These are phyloP conservation scores for Pseudomyrmex cubaensis DNA, from an alignment of 1,140 invertebrate species.

Conservation along the genomic window DNA sequence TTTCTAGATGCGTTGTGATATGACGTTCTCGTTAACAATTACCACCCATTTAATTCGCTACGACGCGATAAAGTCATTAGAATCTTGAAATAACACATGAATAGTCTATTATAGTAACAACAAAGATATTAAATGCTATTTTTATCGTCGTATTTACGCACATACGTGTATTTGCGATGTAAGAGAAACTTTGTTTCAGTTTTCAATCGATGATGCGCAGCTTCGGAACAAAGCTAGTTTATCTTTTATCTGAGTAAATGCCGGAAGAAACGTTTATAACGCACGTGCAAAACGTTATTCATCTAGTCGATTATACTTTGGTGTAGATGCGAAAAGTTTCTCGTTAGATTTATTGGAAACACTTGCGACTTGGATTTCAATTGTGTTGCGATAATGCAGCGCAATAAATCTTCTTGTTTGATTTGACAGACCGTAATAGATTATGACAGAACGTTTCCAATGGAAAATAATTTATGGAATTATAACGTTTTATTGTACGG, in stretches of 20 bases:
- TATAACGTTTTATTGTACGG: background rate
- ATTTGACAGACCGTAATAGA: conserved; percentile 8
- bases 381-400: conserved; percentile 15
- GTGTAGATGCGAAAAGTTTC: background rate
- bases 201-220: conserved; percentile 10
- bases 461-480: background rate
- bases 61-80: background rate
- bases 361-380: conserved; percentile 24
- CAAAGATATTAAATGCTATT: conserved; percentile 9
- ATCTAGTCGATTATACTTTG: conserved; percentile 23
- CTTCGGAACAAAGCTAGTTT: conserved; percentile 24
- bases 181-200: conserved; percentile 8
- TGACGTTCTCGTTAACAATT: conserved; percentile 23
- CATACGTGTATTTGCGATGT: background rate
- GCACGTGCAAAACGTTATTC: conserved; percentile 1
- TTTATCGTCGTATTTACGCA: background rate
- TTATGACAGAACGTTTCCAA: background rate
- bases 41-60: conserved; percentile 21
- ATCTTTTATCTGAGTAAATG: conserved; percentile 34
- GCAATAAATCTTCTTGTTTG: conserved; percentile 11
- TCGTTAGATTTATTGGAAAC: conserved; percentile 28
- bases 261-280: background rate
- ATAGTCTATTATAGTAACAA: background rate
- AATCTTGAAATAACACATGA: background rate
- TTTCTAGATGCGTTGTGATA: background rate